These are phyloP conservation scores for Drosophila quadrilineata DNA, from an alignment of 1,140 invertebrate species.

Conservation along the genomic window DNA sequence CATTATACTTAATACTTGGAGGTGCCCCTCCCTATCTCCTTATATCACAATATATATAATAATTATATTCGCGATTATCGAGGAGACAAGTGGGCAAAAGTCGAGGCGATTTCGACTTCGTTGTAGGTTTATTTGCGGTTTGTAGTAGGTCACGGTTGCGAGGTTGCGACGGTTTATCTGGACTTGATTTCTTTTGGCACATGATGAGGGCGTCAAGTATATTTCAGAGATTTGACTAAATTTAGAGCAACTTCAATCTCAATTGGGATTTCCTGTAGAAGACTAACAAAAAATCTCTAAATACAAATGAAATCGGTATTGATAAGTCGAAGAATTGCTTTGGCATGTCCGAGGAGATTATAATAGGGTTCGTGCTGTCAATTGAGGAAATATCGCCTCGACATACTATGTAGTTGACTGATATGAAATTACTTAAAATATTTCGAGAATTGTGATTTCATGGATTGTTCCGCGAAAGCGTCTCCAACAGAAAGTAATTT, in stretches of 20 bases:
- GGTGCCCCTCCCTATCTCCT: neutral
- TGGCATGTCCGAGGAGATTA: conserved; percentile 17
- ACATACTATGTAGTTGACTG: conserved; percentile 42
- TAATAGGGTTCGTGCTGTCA: conserved; percentile 1
- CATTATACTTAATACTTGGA: conserved; percentile 24
- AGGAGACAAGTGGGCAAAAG: neutral
- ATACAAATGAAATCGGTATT: no score
- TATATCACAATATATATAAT: neutral
- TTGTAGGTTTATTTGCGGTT: neutral
- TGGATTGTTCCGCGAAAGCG: conserved; percentile 24
- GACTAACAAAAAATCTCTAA: no score
- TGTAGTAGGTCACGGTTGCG: conserved; percentile 72
- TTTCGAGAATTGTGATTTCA: conserved; percentile 56
- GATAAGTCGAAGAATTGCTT: neutral
- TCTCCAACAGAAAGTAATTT: neutral
- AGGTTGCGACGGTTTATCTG: conserved; percentile 37
- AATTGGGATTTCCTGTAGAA: no score
- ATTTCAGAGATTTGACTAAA: neutral
- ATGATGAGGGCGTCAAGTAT: conserved; percentile 1
- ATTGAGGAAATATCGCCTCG: conserved; percentile 26
- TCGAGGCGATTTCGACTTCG: neutral
- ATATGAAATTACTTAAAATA: conserved; percentile 43
- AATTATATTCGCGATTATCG: conserved; percentile 32
- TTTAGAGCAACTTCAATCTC: neutral
- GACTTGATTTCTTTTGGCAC: conserved; percentile 16